Evolutionary conservation across 1,140 invertebrate species (phyloP).

Genomic region (Sipha flava): DNA sequence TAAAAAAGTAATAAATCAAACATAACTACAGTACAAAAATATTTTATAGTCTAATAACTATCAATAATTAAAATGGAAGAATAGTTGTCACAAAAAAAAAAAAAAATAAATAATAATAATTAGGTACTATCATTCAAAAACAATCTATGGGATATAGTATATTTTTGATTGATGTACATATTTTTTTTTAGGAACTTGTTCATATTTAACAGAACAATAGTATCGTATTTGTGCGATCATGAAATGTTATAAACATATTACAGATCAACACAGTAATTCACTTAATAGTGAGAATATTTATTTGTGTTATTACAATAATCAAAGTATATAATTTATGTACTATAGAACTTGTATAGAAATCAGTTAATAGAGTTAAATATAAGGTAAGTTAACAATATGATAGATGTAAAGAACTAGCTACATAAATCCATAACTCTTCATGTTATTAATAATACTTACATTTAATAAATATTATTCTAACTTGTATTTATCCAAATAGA

Average conservation of each 20-base stretch:
- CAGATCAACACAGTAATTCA: neutral
- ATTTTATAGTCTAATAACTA: neutral
- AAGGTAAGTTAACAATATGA: neutral
- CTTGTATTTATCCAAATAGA: neutral
- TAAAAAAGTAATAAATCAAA: constrained; percentile 9
- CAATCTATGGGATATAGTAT: neutral
- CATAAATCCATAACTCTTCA: neutral
- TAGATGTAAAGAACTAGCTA: neutral
- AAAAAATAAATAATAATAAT: neutral
- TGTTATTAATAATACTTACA: neutral
- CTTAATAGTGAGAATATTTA: no score
- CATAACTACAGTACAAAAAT: constrained; percentile 10
- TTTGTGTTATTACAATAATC: neutral
- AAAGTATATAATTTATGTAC: neutral
- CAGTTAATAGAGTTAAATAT: neutral
- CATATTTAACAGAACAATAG: neutral
- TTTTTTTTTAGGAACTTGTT: neutral
- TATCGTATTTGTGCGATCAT: neutral
- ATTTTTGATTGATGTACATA: neutral
- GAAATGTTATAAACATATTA: neutral
- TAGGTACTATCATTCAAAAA: neutral
- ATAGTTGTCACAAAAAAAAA: neutral
- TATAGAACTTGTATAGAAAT: neutral
- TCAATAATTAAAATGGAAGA: constrained; percentile 19
- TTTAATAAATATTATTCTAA: neutral